Conservation (phyloP, 2,888 invertebrate genomes). For the Alsophila aescularia region DNA sequence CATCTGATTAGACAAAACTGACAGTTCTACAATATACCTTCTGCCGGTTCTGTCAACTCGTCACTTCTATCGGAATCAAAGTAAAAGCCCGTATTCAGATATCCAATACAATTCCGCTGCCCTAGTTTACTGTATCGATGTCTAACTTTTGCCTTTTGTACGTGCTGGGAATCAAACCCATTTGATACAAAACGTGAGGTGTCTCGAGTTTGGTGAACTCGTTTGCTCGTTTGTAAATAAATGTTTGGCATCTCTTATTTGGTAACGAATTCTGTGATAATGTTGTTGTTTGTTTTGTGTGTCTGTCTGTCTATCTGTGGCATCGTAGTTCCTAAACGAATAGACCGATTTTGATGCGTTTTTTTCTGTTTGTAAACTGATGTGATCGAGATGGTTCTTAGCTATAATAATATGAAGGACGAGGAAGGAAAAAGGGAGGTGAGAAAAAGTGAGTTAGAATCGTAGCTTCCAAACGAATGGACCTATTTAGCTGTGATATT, state of each 20-base stretch:
- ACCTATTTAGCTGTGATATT: too few relatives aligned
- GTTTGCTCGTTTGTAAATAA: conserved; percentile 9
- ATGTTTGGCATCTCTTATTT: not conserved
- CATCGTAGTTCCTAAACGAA: too few relatives aligned
- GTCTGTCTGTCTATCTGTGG: not conserved
- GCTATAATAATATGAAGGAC: too few relatives aligned
- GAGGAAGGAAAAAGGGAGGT: too few relatives aligned
- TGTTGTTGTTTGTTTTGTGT: not conserved
- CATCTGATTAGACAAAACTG: conserved; percentile 2
- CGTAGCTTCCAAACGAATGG: too few relatives aligned
- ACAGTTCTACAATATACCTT: conserved; percentile 6
- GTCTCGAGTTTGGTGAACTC: conserved; percentile 32
- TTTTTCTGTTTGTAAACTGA: too few relatives aligned
- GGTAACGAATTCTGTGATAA: conserved; percentile 6
- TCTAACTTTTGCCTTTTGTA: conserved; percentile 50
- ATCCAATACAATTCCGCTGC: conserved; percentile 33
- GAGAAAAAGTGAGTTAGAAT: too few relatives aligned
- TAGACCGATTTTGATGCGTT: too few relatives aligned
- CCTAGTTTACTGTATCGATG: conserved; percentile 43
- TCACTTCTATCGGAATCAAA: conserved; percentile 30
- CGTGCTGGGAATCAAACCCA: conserved; percentile 37
- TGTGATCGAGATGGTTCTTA: too few relatives aligned
- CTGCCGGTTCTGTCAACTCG: conserved; percentile 28
- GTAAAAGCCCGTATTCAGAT: conserved; percentile 38
- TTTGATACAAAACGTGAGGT: conserved; percentile 36